Evolutionary conservation across 2,113 vertebrate species (phyloP), one percentile per base, ranked within the genome.

Genomic region (Hydrolagus affinis): DNA sequence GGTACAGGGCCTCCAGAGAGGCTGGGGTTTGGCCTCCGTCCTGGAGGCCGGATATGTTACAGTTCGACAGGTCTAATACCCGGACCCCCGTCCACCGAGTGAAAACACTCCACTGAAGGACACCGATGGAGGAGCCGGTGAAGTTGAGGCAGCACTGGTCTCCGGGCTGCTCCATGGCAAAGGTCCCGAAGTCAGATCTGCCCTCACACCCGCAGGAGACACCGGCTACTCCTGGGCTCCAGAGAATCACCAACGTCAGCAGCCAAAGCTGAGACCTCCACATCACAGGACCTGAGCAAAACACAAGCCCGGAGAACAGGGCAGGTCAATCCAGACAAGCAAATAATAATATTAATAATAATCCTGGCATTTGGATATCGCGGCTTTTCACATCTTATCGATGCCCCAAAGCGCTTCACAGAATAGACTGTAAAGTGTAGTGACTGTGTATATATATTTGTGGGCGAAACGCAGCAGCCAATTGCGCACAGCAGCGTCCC

Each of bases 141-240:
- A 92, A 93, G 89, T 96, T 97, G 88, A 96, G 88, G 88, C 96
- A 97, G 85, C 95, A 96, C 86, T 80, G 88, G 85, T 90, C 89
- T 0, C 87, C 70, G 0, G 89, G 87, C 0, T 92, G 86, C 73
- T 69, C 85, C 0, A 88, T 88, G 30, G 86, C 92, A 86, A 95
- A 93, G 77, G 85, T 89, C 76, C 90, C 78, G 88, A 92, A 90
- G 87, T 92, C 57, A 44, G 88, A 86, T 83, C 90, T 89, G 10
- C 85, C n/a, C 0, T 91, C 92, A 89, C 96, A 97, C 86, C 88
- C 88, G 85, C 95, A 97, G 21, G 86, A 86, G 0, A 85, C 77
- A 0, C 9, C 86, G 0, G 32, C 83, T 4, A 85, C 85, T 10
- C 78, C 88, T 62, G 75, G 86, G 86, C 87, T 25, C 56, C 87